These are phyloP conservation scores for Saturnia pavonia DNA, from an alignment of 2,888 invertebrate species.

Conservation along the genomic window DNA sequence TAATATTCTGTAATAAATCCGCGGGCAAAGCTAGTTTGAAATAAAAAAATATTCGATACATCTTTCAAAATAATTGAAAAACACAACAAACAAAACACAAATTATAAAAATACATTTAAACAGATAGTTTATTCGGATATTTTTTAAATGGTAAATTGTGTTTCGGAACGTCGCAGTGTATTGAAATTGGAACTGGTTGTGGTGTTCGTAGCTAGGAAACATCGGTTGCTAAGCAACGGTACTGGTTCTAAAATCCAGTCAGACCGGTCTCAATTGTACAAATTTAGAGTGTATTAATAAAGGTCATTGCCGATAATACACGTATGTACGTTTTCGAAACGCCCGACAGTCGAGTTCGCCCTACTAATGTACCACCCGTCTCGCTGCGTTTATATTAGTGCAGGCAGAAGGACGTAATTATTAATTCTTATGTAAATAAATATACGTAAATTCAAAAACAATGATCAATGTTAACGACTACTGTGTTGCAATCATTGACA, in stretches of 20 bases:
- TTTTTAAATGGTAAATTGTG: not conserved
- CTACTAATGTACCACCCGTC: not conserved
- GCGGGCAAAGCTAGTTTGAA: too few relatives aligned
- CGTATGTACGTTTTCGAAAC: constrained; percentile 22
- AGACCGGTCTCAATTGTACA: constrained; percentile 39
- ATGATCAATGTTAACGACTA: too few relatives aligned
- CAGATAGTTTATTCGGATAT: not conserved
- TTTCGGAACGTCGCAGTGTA: not conserved
- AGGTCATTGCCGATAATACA: constrained; percentile 51
- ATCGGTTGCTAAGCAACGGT: constrained; percentile 2
- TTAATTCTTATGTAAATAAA: too few relatives aligned
- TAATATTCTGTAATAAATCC: too few relatives aligned
- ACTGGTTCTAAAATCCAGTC: constrained; percentile 27
- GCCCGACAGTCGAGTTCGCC: not conserved
- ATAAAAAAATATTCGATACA: too few relatives aligned
- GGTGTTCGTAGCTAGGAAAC: constrained; percentile 19
- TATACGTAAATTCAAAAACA: too few relatives aligned
- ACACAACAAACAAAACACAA: not conserved
- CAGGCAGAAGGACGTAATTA: not conserved
- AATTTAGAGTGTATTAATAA: constrained; percentile 45
- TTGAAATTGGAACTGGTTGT: constrained; percentile 14
- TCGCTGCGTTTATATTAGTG: not conserved
- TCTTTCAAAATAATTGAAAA: not conserved
- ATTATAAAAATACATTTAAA: too few relatives aligned
- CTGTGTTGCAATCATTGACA: too few relatives aligned